Evolutionary conservation across 2,888 invertebrate genomes (phyloP), one percentile per base, ranked within the genome.

Genomic region (Cyrtodaria siliqua): DNA sequence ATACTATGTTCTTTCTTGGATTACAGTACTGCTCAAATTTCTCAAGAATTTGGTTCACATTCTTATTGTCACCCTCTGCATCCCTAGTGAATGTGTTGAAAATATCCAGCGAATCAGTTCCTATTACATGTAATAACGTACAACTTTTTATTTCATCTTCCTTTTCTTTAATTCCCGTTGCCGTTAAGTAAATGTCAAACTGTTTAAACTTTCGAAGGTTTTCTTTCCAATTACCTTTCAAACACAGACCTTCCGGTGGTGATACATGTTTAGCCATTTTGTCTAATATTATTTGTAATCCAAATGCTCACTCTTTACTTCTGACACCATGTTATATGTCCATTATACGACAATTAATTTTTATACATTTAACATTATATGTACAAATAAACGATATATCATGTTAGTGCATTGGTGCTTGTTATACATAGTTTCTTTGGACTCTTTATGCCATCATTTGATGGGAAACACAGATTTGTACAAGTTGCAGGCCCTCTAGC

Each of bases 201-300:
- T 79, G 78, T 38, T 56, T 67, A 49, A 66, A 73, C 40, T 59
- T 55, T 24, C 61, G 64, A 69, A 69, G 66, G 50, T 80, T 68
- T 18, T 79, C 74, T 16, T 57, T 53, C 14, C 74, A 27, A 50
- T 79, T 79, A 18, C 71, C 74, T 9, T 40, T 55, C 18, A 72
- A 49, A n/a, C 14, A 18, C 2, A 74, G 60, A 50, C 24, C 42
- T 55, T 47, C 47, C 3, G 70, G 70, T n/a, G 44, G 67, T 33
- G 6, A 8, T 33, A 33, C 6, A 33, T 33, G 4, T 4, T 33
- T 33, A 8, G 33, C 33, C 33, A 33, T 33, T 4, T 33, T 33
- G 4, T 4, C 33, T 12, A 33, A 8, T 33, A 12, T 33, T 33
- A 33, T 33, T 4, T 33, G 4, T 33, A 33, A 8, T 33, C 33